Evolutionary conservation across 2,113 vertebrate genomes (phyloP), one percentile per base, ranked within the genome.

Genomic region (Copsychus sechellarum): DNA sequence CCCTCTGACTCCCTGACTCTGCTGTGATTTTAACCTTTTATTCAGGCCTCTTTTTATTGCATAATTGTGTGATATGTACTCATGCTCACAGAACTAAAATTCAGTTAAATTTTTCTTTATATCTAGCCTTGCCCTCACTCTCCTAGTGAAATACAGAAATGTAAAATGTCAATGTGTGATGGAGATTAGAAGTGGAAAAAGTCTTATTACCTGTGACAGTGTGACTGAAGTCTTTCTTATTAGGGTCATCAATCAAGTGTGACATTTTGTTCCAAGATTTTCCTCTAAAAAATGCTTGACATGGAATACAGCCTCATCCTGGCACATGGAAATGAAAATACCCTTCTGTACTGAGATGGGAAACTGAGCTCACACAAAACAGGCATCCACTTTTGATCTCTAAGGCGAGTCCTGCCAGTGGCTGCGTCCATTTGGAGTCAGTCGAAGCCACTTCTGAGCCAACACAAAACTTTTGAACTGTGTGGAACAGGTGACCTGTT

Each of bases 201-300:
- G 74, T 58, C 45, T 83, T 94, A 67, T 64, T 92, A 79, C 61
- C 72, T 93, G 45, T 87, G 89, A 86, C 91, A 78, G 42, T 31
- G 53, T 84, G 57, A 74, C 69, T 91, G 43, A 93, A 95, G 56
- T 51, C 72, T 81, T 93, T 40, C 47, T 94, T 77, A 92, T 92
- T 96, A 91, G 28, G 29, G 60, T 91, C 71, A 70, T 92, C 67
- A 76, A 9, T 88, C 71, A 70, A 81, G 21, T 36, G 34, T 86
- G 77, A 94, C 51, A 45, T 79, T 91, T 93, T 64, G 17, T 96
- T 94, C 40, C 25, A 61, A 81, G 76, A 18, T 62, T 83, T 83
- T 62, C 25, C 88, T 83, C 29, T 83, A 34, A 71, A 77, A 67
- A 83, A 29, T 2, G 4, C 12, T 66, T 83, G 42, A 73, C 1